Conservation (phyloP, 2,113 vertebrate genomes). For the Herpetotheres cachinnans region DNA sequence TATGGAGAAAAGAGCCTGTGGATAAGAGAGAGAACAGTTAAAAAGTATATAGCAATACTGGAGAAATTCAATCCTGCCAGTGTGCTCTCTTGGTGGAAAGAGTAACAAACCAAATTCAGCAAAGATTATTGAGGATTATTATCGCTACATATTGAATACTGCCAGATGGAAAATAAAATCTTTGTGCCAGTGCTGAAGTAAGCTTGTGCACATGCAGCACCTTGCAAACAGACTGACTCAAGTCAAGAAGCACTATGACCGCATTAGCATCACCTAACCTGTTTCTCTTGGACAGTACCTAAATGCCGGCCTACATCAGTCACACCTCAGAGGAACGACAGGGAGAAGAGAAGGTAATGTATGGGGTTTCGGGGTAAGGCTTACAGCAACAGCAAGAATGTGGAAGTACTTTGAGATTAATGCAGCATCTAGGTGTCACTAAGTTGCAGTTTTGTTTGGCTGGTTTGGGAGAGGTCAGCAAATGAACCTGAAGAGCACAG, state of each 20-base stretch:
- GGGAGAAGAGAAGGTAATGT: neutral
- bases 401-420: neutral
- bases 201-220: neutral
- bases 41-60: neutral
- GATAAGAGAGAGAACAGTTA: neutral
- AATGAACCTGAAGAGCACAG: neutral
- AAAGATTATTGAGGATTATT: neutral
- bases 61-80: neutral
- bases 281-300: neutral
- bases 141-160: neutral
- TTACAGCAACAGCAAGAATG: neutral
- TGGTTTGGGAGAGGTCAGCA: neutral
- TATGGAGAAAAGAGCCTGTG: conserved; percentile 92
- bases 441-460: neutral
- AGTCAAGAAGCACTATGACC: neutral
- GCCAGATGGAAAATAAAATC: neutral
- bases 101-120: neutral
- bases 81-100: neutral
- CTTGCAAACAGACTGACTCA: neutral
- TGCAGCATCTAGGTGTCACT: neutral
- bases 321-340: neutral
- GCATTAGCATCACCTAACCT: neutral
- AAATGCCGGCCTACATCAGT: neutral
- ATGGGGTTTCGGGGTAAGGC: neutral
- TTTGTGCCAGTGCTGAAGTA: neutral